A percentile compares a stretch with the other conserved stretches of the same genome.
These are phyloP conservation scores for Scomberomorus guttatus DNA, from an alignment of 2,797 vertebrate species.

Conservation along the genomic window DNA sequence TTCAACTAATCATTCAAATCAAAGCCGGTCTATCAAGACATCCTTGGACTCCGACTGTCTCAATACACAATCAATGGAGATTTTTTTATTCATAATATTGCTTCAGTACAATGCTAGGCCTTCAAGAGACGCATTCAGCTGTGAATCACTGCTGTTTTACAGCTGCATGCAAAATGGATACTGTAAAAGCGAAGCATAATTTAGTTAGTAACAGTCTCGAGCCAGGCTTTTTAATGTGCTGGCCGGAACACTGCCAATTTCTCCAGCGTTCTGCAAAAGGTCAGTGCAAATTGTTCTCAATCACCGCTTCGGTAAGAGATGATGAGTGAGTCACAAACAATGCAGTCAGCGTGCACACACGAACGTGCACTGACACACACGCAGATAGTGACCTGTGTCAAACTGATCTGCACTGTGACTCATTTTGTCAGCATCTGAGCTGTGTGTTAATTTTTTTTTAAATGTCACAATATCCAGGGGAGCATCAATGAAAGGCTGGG, in stretches of 20 bases:
- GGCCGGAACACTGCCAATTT: slow-evolving; percentile 65
- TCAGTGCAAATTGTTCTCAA: slow-evolving; percentile 70
- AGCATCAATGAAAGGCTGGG: slow-evolving; percentile 41
- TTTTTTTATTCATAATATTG: slow-evolving; percentile 26
- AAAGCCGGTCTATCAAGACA: slow-evolving; percentile 8
- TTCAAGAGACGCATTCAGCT: slow-evolving; percentile 43
- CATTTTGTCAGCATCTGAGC: slow-evolving; percentile 21
- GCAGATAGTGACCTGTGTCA: slow-evolving; percentile 39
- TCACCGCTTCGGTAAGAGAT: slow-evolving; percentile 56
- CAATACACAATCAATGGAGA: not conserved
- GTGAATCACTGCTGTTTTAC: slow-evolving; percentile 61
- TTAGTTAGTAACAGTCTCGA: slow-evolving; percentile 51
- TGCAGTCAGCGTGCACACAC: slow-evolving; percentile 41
- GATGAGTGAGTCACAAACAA: slow-evolving; percentile 71
- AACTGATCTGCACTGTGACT: slow-evolving; percentile 23
- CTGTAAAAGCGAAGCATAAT: slow-evolving; percentile 66
- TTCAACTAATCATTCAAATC: not conserved
- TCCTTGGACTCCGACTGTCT: slow-evolving; percentile 24
- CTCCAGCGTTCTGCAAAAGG: slow-evolving; percentile 68
- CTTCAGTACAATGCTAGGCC: slow-evolving; percentile 5
- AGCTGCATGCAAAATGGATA: slow-evolving; percentile 68
- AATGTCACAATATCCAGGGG: slow-evolving; percentile 62
- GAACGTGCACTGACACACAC: slow-evolving; percentile 1
- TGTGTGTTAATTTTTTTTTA: slow-evolving; percentile 57
- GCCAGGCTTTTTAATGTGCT: slow-evolving; percentile 68